These are phyloP conservation scores for Rhinolophus ferrumequinum DNA, from an alignment of 2,113 vertebrate species.

Conservation along the genomic window DNA sequence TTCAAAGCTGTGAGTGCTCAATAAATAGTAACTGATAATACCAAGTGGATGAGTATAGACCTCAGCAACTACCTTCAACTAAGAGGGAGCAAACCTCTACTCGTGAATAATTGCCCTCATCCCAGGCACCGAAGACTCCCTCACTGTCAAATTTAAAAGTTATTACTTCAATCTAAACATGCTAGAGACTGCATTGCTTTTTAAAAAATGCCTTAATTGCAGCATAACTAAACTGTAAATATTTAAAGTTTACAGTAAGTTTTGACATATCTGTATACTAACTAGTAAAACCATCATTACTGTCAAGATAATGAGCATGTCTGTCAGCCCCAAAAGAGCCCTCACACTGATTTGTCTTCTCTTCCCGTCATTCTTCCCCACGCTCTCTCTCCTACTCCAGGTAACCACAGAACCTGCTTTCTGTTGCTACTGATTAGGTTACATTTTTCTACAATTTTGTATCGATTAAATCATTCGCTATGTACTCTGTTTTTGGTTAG, in stretches of 20 bases:
- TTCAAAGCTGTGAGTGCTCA: conserved; percentile 1
- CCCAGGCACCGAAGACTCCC: background rate
- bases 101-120: background rate
- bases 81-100: background rate
- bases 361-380: background rate
- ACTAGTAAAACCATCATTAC: background rate
- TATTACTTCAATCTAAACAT: conserved; percentile 30
- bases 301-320: conserved; percentile 14
- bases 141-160: conserved; percentile 43
- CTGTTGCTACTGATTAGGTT: background rate
- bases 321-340: background rate
- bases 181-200: background rate
- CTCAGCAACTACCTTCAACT: conserved; percentile 30
- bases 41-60: background rate
- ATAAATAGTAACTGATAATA: conserved; percentile 40
- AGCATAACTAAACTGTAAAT: conserved; percentile 24
- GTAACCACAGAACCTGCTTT: background rate
- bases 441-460: conserved; percentile 46
- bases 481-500: background rate
- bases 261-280: background rate
- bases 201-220: background rate
- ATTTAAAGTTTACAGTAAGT: conserved; percentile 44
- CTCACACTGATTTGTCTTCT: background rate
- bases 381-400: background rate
- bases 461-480: background rate